phyloP scores from a whole-genome alignment of 2,797 vertebrate genomes.

The Melanotaenia pygmaea region DNA sequence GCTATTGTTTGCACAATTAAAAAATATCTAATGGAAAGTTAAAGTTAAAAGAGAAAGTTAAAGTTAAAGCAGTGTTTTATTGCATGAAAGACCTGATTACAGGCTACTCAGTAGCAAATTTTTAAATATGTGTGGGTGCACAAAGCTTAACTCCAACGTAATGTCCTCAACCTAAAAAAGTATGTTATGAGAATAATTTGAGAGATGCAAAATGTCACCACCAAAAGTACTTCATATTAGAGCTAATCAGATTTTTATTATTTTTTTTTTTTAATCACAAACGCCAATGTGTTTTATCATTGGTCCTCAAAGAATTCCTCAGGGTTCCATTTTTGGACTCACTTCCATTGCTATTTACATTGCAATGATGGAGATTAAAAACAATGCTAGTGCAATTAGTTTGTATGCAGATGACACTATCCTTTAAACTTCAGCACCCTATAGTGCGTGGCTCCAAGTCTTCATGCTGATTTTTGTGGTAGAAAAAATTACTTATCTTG shows the following conservation, averaged over 20 bases:
- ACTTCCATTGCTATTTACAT: too few relatives aligned
- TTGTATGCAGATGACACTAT: too few relatives aligned
- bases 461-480: too few relatives aligned
- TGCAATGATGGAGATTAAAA: too few relatives aligned
- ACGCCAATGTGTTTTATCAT: too few relatives aligned
- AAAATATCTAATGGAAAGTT: background rate
- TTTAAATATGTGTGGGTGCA: background rate
- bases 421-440: too few relatives aligned
- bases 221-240: background rate
- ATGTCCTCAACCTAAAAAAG: background rate
- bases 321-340: too few relatives aligned
- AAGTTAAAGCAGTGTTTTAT: background rate
- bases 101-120: background rate
- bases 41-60: too few relatives aligned
- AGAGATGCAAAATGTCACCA: background rate
- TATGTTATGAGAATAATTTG: background rate
- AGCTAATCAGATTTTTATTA: background rate
- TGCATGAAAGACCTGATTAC: background rate
- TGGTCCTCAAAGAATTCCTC: too few relatives aligned
- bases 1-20: background rate
- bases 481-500: background rate
- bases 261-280: background rate
- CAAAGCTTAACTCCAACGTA: background rate
- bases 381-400: too few relatives aligned
- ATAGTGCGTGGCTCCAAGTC: too few relatives aligned